A percentile compares a stretch with the other conserved stretches of the same genome.
Conservation (phyloP, 2,113 vertebrate species). For the Pandion haliaetus region DNA sequence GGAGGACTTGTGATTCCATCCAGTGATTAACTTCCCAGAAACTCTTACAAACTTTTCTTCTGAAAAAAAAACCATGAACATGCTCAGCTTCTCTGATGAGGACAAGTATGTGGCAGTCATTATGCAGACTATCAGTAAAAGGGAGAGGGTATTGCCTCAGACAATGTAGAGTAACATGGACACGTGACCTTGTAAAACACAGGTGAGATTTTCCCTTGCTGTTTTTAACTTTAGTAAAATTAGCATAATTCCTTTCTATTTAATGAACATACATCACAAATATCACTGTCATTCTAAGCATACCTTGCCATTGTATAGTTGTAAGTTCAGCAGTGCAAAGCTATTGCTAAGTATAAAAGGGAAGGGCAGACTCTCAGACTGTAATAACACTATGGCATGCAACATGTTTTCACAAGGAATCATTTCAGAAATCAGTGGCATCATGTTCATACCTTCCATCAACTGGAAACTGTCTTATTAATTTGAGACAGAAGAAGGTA, state of each 20-base stretch:
- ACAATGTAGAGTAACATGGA: not conserved
- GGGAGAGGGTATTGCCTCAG: not conserved
- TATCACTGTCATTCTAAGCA: not conserved
- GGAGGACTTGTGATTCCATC: not conserved
- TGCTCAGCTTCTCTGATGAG: not conserved
- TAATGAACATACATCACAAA: not conserved
- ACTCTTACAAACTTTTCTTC: not conserved
- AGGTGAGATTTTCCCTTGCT: not conserved
- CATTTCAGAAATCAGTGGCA: not conserved
- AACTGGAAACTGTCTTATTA: not conserved
- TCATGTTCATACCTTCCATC: not conserved
- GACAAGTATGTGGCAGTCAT: not conserved
- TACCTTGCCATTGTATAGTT: not conserved
- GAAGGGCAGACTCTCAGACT: not conserved
- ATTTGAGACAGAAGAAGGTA: not conserved
- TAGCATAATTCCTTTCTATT: not conserved
- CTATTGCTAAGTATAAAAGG: not conserved
- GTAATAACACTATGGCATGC: not conserved
- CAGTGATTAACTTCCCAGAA: not conserved
- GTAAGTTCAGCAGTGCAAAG: not conserved
- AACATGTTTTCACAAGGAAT: not conserved
- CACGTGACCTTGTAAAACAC: not conserved
- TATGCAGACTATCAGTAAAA: not conserved
- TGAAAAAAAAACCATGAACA: not conserved
- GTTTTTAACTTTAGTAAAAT: not conserved